phyloP scores from a whole-genome alignment of 2,113 vertebrate species.

The Lophochroa leadbeateri region DNA sequence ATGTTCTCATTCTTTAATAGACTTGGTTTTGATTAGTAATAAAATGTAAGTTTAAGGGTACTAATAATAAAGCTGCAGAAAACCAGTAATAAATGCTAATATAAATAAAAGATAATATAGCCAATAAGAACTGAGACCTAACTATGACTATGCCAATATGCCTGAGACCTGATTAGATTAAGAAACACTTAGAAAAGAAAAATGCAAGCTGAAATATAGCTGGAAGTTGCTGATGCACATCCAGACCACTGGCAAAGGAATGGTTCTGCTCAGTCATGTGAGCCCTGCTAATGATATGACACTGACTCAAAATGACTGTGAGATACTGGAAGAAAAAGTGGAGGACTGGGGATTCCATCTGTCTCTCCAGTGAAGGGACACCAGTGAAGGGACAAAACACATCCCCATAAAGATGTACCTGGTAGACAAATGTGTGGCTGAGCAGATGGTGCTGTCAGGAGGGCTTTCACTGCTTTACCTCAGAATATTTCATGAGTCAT shows the following conservation, averaged over 20 bases:
- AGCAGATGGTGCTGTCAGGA: conserved; percentile 37
- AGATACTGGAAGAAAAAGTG: neutral
- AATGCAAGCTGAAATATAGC: neutral
- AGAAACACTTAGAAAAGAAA: neutral
- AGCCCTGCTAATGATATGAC: neutral
- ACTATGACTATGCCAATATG: neutral
- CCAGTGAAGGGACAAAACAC: neutral
- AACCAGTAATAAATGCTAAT: neutral
- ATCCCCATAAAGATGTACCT: neutral
- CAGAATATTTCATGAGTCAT: neutral
- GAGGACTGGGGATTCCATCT: conserved; percentile 1
- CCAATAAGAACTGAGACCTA: neutral
- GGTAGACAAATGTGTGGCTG: neutral
- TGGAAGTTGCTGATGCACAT: neutral
- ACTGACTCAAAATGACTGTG: neutral
- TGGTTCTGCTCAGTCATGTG: neutral
- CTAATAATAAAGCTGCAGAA: neutral
- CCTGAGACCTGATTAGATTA: neutral
- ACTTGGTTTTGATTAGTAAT: neutral
- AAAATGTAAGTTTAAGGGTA: neutral
- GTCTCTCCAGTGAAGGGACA: neutral
- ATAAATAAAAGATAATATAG: neutral
- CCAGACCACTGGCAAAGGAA: neutral
- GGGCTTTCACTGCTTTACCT: neutral
- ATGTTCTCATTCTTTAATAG: neutral